These are phyloP conservation scores for Synergus japonicus DNA, from an alignment of 2,888 invertebrate genomes.

Conservation along the genomic window DNA sequence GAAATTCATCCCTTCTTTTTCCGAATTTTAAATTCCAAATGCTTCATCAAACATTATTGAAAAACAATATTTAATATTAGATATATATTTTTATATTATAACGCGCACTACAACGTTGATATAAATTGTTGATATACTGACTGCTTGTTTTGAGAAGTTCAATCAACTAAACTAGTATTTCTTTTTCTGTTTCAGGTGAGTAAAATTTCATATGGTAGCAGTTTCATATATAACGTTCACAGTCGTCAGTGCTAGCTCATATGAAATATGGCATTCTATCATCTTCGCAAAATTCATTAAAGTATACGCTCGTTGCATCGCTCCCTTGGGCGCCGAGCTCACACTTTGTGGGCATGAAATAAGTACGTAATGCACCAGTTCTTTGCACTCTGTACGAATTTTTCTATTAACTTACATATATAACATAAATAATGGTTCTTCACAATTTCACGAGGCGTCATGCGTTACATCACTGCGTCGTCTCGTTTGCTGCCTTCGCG, in stretches of 20 bases:
- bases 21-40: background rate
- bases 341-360: constrained; percentile 16
- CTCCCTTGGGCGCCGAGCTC: constrained; percentile 10
- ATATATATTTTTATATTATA: too few relatives aligned
- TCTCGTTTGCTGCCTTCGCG: background rate
- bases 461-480: constrained; percentile 7
- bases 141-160: background rate
- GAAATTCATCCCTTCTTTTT: constrained; percentile 18
- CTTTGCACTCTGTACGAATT: constrained; percentile 27
- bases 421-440: constrained; percentile 23
- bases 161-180: constrained; percentile 47
- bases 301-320: constrained; percentile 6
- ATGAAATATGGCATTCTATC: constrained; percentile 1
- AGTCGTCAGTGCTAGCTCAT: constrained; percentile 9
- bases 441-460: constrained; percentile 28
- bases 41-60: too few relatives aligned
- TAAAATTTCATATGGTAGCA: constrained; percentile 56
- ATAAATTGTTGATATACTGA: background rate
- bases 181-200: constrained; percentile 69
- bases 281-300: constrained; percentile 26
- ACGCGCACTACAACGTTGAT: too few relatives aligned
- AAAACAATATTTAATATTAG: too few relatives aligned
- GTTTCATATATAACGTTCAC: constrained; percentile 47
- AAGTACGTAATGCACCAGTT: constrained; percentile 28
- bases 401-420: background rate